A percentile compares a stretch with the other conserved stretches of the same genome.
Evolutionary conservation across 2,888 invertebrate genomes (phyloP).

Genomic region (Noctua comes): DNA sequence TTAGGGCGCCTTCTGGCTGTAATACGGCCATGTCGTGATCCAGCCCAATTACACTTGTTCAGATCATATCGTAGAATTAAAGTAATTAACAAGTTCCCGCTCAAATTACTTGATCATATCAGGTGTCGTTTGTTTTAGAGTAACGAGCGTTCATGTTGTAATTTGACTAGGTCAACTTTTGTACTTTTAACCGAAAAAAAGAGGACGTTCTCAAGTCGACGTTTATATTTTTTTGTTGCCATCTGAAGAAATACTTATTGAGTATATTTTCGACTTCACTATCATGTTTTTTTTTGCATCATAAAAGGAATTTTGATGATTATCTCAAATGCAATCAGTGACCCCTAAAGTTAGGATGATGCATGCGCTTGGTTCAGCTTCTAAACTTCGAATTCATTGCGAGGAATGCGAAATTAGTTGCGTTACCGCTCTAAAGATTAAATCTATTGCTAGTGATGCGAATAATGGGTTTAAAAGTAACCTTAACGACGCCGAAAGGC

Average conservation of each 20-base stretch:
- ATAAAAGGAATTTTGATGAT: neutral
- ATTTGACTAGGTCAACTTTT: conserved; percentile 13
- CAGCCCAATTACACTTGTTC: conserved; percentile 75
- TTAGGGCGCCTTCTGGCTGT: conserved; percentile 66
- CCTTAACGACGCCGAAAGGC: no score
- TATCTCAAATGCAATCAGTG: neutral
- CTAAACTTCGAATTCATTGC: neutral
- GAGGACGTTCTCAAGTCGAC: neutral
- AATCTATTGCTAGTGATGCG: neutral
- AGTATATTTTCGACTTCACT: neutral
- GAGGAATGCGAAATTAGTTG: neutral
- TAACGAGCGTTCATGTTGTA: conserved; percentile 68
- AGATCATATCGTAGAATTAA: conserved; percentile 81
- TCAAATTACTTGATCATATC: conserved; percentile 77
- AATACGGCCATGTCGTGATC: conserved; percentile 75
- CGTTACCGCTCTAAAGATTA: neutral
- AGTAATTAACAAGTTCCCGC: conserved; percentile 79
- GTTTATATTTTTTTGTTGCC: neutral
- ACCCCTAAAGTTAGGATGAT: neutral
- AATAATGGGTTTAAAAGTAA: no score
- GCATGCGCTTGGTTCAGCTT: neutral
- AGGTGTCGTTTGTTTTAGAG: conserved; percentile 74
- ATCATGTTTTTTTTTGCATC: neutral
- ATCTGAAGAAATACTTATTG: neutral
- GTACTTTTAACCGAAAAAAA: neutral